phyloP scores from a whole-genome alignment of 2,797 vertebrate genomes.

The Odontamblyopus lacepedii region DNA sequence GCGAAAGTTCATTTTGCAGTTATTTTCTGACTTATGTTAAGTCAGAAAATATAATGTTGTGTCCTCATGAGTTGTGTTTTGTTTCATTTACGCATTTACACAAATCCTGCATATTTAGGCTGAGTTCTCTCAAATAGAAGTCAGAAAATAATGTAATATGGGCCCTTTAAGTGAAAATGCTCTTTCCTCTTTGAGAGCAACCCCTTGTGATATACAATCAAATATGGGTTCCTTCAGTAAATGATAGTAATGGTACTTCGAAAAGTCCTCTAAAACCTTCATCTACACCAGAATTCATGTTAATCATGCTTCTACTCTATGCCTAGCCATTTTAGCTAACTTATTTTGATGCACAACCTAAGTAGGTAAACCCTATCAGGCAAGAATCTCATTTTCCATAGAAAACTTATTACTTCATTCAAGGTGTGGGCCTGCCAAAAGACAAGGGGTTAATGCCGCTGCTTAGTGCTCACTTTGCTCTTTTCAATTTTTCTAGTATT shows the following conservation, averaged over 20 bases:
- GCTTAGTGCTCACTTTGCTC: conserved; percentile 78
- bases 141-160: too few relatives aligned
- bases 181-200: too few relatives aligned
- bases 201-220: too few relatives aligned
- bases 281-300: neutral
- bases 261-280: conserved; percentile 11
- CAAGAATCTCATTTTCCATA: conserved; percentile 58
- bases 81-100: too few relatives aligned
- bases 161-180: too few relatives aligned
- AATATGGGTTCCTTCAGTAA: neutral
- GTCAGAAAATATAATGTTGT: too few relatives aligned
- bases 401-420: conserved; percentile 67
- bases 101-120: too few relatives aligned
- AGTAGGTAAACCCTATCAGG: conserved; percentile 45
- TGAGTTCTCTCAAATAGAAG: too few relatives aligned
- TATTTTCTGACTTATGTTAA: too few relatives aligned
- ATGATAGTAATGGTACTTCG: neutral
- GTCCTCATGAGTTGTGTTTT: too few relatives aligned
- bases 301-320: neutral
- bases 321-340: neutral
- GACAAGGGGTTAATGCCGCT: conserved; percentile 73
- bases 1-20: too few relatives aligned
- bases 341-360: conserved; percentile 16
- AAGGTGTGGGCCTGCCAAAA: conserved; percentile 77
- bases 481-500: conserved; percentile 78